Evolutionary conservation across 2,888 invertebrate genomes (phyloP), one percentile per base, ranked within the genome.

Genomic region (Heteropelma amictum): DNA sequence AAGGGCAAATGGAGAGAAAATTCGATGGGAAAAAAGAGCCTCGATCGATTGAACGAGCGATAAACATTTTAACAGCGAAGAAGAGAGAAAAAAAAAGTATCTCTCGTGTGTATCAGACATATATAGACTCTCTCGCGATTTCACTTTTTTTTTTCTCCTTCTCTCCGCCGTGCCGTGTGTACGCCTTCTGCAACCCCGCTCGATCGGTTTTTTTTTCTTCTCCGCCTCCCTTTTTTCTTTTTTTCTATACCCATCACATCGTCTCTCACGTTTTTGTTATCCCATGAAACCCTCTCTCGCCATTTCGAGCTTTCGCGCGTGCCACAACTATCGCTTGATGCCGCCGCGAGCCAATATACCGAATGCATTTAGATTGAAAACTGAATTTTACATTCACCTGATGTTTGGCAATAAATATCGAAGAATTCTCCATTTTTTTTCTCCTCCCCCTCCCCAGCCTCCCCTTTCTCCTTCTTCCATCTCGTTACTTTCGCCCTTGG

Each of bases 331-430:
- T 71, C 71, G 56, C 28, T 47, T 49, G 42, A 38, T 42, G 28
- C 63, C 68, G 38, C 58, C 67, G 56, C 35, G 68, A 71, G 70
- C 79, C 79, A 14, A n/a, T 77, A 81, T 79, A 74, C 70, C 79
- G 79, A 80, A 82, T 84, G 83, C 85, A 86, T 85, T 85, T 86
- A 84, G 84, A 86, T 86, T 84, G 85, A 84, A 86, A 83, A 83
- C 84, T 86, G 81, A 86, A 86, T 86, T 86, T 84, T 85, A 83
- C 83, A 86, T 85, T 83, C 81, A 80, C 80, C 77, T 77, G 82
- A 83, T 85, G 83, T 82, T 85, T 82, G 79, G 75, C 84, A 83
- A 84, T 85, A 85, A 84, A 84, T 83, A 85, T 83, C 83, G 81
- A 81, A 79, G 77, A 17, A 23, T 23, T 56, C 49, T 53, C 65